Conservation (phyloP, 2,797 vertebrate genomes). For the Leuciscus waleckii region DNA sequence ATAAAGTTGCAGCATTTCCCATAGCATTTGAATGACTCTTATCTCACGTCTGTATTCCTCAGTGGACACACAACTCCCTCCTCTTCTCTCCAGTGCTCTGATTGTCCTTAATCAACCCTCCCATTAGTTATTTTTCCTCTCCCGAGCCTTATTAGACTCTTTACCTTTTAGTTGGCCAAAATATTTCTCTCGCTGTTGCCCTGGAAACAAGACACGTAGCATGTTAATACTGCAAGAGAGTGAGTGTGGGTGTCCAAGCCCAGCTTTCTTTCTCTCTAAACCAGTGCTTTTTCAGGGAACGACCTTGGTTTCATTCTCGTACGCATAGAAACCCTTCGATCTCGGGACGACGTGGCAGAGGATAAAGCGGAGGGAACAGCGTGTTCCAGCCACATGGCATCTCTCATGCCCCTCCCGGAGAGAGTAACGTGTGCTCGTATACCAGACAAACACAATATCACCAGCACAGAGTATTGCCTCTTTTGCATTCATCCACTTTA, state of each 20-base stretch:
- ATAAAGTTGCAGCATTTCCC: neutral
- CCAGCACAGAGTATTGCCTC: neutral
- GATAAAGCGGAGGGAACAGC: conserved; percentile 24
- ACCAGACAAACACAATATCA: neutral
- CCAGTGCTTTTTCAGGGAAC: conserved; percentile 16
- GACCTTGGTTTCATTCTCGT: neutral
- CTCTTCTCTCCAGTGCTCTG: neutral
- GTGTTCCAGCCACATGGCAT: conserved; percentile 50
- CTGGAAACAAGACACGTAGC: conserved; percentile 76
- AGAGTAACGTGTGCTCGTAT: neutral
- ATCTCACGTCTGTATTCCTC: neutral
- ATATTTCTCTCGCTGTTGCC: conserved; percentile 74
- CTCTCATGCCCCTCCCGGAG: conserved; percentile 61
- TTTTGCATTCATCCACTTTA: neutral
- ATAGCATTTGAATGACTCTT: conserved; percentile 23
- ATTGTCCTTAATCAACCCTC: conserved; percentile 52
- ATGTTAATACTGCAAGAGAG: conserved; percentile 48
- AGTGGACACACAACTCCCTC: neutral
- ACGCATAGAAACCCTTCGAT: neutral
- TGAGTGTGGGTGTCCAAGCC: conserved; percentile 25
- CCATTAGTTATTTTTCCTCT: conserved; percentile 33
- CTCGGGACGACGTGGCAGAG: neutral
- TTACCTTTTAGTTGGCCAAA: conserved; percentile 65
- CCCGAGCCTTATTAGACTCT: conserved; percentile 62
- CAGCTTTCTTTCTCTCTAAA: conserved; percentile 3